phyloP scores from a whole-genome alignment of 2,888 invertebrate genomes.

The Galeruca laticollis region DNA sequence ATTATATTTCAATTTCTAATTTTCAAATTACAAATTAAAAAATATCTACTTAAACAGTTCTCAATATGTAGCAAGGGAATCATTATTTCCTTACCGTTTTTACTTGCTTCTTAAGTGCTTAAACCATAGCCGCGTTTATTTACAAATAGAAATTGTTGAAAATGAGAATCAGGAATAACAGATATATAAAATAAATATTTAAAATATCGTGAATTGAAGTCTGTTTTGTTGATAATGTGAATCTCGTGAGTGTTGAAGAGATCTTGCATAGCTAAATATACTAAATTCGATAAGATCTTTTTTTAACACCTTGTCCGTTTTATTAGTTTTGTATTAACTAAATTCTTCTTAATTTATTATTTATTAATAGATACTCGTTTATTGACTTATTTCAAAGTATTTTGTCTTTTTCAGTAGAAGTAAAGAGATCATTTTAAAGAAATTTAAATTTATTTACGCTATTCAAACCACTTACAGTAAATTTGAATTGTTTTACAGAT shows the following conservation, averaged over 20 bases:
- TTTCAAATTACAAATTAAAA: too few species aligned
- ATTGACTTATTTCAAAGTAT: too few species aligned
- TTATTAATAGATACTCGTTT: background rate
- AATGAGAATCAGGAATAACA: conserved; percentile 13
- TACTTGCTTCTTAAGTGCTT: background rate
- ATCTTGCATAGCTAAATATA: conserved; percentile 19
- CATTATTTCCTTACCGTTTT: background rate
- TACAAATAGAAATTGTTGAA: conserved; percentile 9
- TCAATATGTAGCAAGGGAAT: background rate
- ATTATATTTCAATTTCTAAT: too few species aligned
- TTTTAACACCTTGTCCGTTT: conserved; percentile 13
- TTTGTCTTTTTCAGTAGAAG: too few species aligned
- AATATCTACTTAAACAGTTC: background rate
- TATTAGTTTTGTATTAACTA: background rate
- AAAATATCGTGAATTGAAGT: conserved; percentile 17
- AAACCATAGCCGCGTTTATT: conserved; percentile 4
- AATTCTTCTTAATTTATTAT: background rate
- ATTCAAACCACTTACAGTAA: too few species aligned
- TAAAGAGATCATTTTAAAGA: too few species aligned
- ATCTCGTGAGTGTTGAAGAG: conserved; percentile 16
- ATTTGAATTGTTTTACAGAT: too few species aligned
- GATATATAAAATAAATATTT: conserved; percentile 20
- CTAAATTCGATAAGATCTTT: background rate
- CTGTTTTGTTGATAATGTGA: conserved; percentile 5
- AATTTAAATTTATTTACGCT: too few species aligned